Conservation (phyloP, 2,888 invertebrate genomes). For the Drosophila lacicola region DNA sequence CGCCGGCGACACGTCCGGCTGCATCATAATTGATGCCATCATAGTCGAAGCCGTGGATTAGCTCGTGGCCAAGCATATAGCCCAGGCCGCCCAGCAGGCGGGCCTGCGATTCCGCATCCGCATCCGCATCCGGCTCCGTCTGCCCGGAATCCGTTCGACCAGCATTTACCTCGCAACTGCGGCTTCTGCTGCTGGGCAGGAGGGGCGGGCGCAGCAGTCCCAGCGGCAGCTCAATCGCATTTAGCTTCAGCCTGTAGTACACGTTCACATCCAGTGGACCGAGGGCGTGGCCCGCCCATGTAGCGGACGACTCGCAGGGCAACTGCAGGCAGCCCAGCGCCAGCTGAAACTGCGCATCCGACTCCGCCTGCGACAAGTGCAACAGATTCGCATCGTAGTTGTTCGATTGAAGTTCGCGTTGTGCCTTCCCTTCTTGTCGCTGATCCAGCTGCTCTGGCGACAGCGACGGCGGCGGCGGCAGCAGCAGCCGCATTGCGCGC, state of each 20-base stretch:
- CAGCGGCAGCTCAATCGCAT: conserved; percentile 79
- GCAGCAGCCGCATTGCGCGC: conserved; percentile 69
- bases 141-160: background rate
- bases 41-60: conserved; percentile 83
- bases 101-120: conserved; percentile 20
- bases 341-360: conserved; percentile 40
- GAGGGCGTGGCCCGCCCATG: conserved; percentile 29
- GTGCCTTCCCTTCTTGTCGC: background rate
- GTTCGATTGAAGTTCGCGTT: conserved; percentile 5
- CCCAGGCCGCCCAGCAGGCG: conserved; percentile 73
- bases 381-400: conserved; percentile 73
- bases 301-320: conserved; percentile 25
- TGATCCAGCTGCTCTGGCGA: background rate
- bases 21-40: conserved; percentile 83
- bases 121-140: conserved; percentile 8
- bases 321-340: conserved; percentile 43
- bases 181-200: conserved; percentile 28
- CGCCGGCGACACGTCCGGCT: conserved; percentile 63
- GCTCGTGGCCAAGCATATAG: conserved; percentile 81
- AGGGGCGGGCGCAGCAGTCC: conserved; percentile 77
- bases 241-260: conserved; percentile 78
- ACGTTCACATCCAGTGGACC: conserved; percentile 81
- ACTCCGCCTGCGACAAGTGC: conserved; percentile 55
- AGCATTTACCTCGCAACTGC: conserved; percentile 23
- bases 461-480: conserved; percentile 45